phyloP scores from a whole-genome alignment of 1,140 invertebrate species.

The Conus betulinus region DNA sequence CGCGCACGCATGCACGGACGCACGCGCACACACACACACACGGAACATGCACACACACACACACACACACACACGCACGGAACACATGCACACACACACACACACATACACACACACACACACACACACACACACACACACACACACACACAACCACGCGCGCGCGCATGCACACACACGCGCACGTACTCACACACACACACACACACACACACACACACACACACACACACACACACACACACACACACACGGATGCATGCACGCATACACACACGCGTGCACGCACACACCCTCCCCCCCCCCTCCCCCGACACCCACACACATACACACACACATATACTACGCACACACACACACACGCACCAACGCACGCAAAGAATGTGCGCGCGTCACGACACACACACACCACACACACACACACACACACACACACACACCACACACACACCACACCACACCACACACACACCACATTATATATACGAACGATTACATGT shows the following conservation, averaged over 20 bases:
- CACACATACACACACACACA: background rate
- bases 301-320: too few species aligned
- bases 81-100: background rate
- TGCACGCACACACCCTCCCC: too few species aligned
- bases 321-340: background rate
- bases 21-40: background rate
- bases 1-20: background rate
- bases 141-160: too few species aligned
- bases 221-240: background rate
- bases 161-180: too few species aligned
- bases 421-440: background rate
- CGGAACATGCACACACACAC: background rate
- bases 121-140: background rate
- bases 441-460: background rate
- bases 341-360: background rate
- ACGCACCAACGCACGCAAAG: background rate
- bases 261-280: too few species aligned
- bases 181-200: too few species aligned
- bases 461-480: too few species aligned
- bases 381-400: too few species aligned
- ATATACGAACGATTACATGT: too few species aligned
- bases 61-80: slow-evolving; percentile 2
- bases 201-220: slow-evolving; percentile 1
- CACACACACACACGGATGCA: background rate
- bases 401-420: background rate